Conservation (phyloP, 2,797 vertebrate species). For the Crotalus adamanteus region DNA sequence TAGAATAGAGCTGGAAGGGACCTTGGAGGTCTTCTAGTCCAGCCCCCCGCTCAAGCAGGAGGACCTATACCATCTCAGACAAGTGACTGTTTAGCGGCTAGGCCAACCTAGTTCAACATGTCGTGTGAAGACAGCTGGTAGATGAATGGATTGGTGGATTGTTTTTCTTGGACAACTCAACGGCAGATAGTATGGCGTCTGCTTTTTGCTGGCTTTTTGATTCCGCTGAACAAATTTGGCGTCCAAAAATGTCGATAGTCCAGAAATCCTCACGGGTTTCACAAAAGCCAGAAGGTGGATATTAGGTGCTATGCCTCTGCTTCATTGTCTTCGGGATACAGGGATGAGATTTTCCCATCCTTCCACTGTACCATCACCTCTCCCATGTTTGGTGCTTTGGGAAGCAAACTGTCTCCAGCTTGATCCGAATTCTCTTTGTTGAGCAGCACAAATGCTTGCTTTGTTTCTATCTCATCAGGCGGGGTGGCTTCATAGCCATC, state of each 20-base stretch:
- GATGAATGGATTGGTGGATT: background rate
- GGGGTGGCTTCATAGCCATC: slow-evolving; percentile 25
- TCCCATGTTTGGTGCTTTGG: slow-evolving; percentile 56
- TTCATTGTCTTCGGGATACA: slow-evolving; percentile 63
- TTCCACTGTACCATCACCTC: slow-evolving; percentile 76
- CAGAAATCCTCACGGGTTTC: too few relatives aligned
- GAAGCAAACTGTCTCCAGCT: slow-evolving; percentile 3
- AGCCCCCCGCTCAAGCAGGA: too few relatives aligned
- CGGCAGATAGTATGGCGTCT: too few relatives aligned
- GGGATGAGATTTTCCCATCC: slow-evolving; percentile 71
- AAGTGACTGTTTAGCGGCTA: background rate
- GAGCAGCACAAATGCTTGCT: slow-evolving; percentile 51
- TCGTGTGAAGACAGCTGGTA: background rate
- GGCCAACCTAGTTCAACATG: background rate
- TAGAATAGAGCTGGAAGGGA: too few relatives aligned
- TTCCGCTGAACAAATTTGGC: background rate
- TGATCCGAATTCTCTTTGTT: background rate
- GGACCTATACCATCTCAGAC: too few relatives aligned
- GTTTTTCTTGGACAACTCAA: background rate
- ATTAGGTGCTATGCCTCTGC: slow-evolving; percentile 38
- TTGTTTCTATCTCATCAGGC: slow-evolving; percentile 51
- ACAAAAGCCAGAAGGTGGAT: background rate
- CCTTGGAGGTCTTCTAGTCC: too few relatives aligned
- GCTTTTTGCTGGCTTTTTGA: background rate
- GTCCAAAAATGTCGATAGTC: background rate